Base-by-base conservation (phyloP, 2,888 invertebrate species). In the Platerodrilus igneus region DNA sequence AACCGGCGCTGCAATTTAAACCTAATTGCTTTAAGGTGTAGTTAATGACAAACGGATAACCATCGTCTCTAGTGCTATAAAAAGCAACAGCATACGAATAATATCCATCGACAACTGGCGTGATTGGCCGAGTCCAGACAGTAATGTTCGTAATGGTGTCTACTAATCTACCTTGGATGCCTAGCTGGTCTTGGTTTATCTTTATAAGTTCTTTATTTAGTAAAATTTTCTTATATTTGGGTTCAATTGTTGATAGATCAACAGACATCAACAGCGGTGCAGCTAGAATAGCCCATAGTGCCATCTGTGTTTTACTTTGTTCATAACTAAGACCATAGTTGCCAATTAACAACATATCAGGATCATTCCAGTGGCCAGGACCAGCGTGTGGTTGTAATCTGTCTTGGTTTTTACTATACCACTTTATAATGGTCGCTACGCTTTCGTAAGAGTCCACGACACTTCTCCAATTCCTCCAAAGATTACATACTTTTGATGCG, bases 351-450 rank as follows among this genome's bases (percentile, higher is more conserved):
- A 82, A 82, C 83, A 83, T 83, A 57, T 83, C 83, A 3, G 83
- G 83, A 57, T 84, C 83, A 52, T 82, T 82, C 82, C 82, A 83
- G 53, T 79, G 78, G 2, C 83, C 83, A 1, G 82, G 81, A 0
- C 82, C 82, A 2, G 80, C 75, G 59, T 75, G 70, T 4, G 68
- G 53, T 1, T 72, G 72, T 36, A 82, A 64, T 27, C 74, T 63
- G 18, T 79, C 75, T 62, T 82, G 81, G 57, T 81, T 75, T 28
- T 72, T 66, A 4, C 76, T 79, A 55, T 79, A 82, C 74, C 79
- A 82, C 51, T 76, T 64, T 57, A 79, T 72, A 51, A 81, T 79
- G 28, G 58, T 63, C 2, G 67, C 67, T 4, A 83, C 67, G n/a
- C 76, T 78, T 0, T 57, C 50, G 79, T 80, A 83, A 0, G 79